These are phyloP conservation scores for Chironomus riparius DNA, from an alignment of 2,888 invertebrate genomes.

Conservation along the genomic window DNA sequence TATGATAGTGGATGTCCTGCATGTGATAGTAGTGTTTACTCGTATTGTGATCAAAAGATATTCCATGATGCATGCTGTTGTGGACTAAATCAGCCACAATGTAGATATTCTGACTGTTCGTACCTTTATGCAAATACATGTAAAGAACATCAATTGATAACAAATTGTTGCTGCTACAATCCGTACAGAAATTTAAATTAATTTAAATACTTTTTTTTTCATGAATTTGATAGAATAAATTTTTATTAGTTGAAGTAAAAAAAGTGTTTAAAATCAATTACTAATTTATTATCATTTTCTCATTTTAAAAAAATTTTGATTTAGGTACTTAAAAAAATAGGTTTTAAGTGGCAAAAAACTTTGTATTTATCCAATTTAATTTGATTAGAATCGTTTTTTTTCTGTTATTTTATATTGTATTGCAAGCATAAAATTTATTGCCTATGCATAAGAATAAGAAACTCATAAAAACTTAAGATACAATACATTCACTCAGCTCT, in stretches of 20 bases:
- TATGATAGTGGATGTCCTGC: slow-evolving; percentile 51
- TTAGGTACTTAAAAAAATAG: no score
- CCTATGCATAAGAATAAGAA: no score
- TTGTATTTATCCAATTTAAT: no score
- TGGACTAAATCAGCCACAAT: slow-evolving; percentile 42
- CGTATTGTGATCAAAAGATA: slow-evolving; percentile 65
- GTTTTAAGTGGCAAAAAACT: no score
- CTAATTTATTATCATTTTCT: no score
- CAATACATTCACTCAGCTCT: no score
- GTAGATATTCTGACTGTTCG: slow-evolving; percentile 58
- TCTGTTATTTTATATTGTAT: no score
- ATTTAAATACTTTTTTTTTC: background rate
- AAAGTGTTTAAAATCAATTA: no score
- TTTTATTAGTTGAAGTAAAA: background rate
- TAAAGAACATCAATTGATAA: slow-evolving; percentile 60
- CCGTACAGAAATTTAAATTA: slow-evolving; percentile 34
- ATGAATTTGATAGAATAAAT: background rate
- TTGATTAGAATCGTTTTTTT: no score
- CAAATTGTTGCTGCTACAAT: slow-evolving; percentile 62
- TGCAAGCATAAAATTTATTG: no score
- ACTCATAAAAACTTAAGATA: no score
- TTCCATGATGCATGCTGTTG: slow-evolving; percentile 58
- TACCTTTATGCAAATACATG: slow-evolving; percentile 67
- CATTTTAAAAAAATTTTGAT: no score
- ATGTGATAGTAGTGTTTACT: slow-evolving; percentile 68